Evolutionary conservation across 2,888 invertebrate genomes (phyloP).

Genomic region (Lycocerus yunnanus): DNA sequence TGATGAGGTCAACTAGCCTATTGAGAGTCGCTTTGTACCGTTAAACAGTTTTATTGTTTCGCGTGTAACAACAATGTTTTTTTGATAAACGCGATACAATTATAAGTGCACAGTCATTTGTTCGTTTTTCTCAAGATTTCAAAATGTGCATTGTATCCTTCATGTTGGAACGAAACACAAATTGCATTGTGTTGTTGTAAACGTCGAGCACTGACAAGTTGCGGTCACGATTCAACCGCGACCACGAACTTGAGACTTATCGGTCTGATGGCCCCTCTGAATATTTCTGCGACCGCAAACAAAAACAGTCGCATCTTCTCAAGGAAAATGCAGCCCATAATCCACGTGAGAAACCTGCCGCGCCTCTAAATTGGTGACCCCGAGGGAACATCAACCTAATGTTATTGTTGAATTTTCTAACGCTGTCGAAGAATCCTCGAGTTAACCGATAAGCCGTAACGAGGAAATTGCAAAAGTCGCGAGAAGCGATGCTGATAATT

Average conservation of each 20-base stretch:
- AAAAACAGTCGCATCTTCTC: background rate
- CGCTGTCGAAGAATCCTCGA: background rate
- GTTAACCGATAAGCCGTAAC: too few species aligned
- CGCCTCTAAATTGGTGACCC: too few species aligned
- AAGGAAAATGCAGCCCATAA: background rate
- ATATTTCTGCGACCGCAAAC: conserved; percentile 4
- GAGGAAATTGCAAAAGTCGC: background rate
- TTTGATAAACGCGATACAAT: background rate
- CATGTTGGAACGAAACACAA: background rate
- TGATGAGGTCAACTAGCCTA: background rate
- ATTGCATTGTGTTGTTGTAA: background rate
- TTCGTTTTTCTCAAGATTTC: background rate
- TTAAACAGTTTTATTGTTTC: conserved; percentile 3
- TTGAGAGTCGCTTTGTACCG: background rate
- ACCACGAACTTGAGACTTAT: conserved; percentile 20
- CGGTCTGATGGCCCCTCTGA: conserved; percentile 27
- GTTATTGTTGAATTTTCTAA: too few species aligned
- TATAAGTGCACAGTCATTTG: background rate
- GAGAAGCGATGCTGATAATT: background rate
- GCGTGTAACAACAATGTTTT: background rate
- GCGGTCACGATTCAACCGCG: conserved; percentile 9
- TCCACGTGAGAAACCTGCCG: background rate
- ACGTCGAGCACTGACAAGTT: background rate
- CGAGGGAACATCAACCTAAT: too few species aligned
- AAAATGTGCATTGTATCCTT: background rate